Base-by-base conservation (phyloP, 23 tunicate genomes). In the Styela plicata region DNA sequence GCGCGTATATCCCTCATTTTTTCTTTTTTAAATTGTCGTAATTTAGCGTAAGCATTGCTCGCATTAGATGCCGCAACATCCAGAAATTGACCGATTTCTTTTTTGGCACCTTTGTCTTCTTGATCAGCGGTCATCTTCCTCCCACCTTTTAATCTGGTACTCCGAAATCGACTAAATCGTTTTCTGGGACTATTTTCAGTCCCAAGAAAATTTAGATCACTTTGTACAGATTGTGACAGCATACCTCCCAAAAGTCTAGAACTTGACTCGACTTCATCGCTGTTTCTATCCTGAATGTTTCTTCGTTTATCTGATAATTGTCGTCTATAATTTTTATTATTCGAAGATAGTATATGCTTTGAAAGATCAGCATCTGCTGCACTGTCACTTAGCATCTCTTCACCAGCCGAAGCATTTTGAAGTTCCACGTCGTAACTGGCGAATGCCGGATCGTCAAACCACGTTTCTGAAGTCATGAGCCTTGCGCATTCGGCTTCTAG, bases 1-100 rank as follows among this genome's bases (percentile, higher is more conserved):
- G 77, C 77, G 5, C 29, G 26, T 44, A 44, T 44, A 44, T 44
- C 57, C 13, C 57, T 67, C 23, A 29, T 25, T 67, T 67, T 67
- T 0, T 29, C 71, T 27, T 52, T 76, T 44, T 76, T 76, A 26
- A 76, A 44, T 76, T 53, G 66, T 1, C 81, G 63, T 27, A 76
- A 7, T 44, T 76, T 76, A 24, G 81, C 81, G 26, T 76, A 76
- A 13, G 81, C 81, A 44, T 27, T 76, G 35, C 77, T 71, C 5
- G 77, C 77, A 44, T 76, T 76, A 0, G 81, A 76, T 13, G 66
- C 81, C 23, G 81, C 66, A 26, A 57, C 66, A 29, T 76, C 81
- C 24, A 76, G 31, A 24, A 76, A 44, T 20, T 76, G 81, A 52
- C 66, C 81, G 27, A 76, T 1, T 33, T 76, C 81, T 44, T 76